phyloP scores from a whole-genome alignment of 2,797 vertebrate species.

The Syncerus caffer region DNA sequence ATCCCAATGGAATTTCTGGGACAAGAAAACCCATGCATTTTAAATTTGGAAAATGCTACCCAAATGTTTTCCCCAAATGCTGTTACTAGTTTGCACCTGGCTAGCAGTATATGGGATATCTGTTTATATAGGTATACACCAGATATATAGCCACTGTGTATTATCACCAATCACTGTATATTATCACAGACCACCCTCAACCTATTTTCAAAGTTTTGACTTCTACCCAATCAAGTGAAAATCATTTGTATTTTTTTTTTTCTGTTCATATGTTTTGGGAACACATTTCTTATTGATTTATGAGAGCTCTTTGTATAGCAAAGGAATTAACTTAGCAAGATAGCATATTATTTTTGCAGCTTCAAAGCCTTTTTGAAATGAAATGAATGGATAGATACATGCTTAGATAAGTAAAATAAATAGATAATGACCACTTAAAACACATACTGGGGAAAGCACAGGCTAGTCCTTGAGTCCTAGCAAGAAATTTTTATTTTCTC shows the following conservation, averaged over 20 bases:
- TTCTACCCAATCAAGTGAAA: neutral
- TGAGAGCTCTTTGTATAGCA: neutral
- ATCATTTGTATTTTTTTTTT: neutral
- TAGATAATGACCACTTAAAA: neutral
- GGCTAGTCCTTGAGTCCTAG: neutral
- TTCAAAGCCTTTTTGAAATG: constrained; percentile 1
- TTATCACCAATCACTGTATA: neutral
- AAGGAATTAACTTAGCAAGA: neutral
- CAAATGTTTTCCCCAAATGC: neutral
- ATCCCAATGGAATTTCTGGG: neutral
- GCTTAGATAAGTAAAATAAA: neutral
- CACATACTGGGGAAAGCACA: neutral
- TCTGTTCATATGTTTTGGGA: neutral
- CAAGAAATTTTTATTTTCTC: neutral
- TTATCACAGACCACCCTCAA: neutral
- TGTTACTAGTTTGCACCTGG: neutral
- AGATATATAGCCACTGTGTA: neutral
- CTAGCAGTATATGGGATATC: neutral
- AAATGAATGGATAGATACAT: neutral
- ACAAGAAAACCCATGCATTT: neutral
- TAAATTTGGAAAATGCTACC: neutral
- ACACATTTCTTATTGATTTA: neutral
- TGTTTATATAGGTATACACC: neutral
- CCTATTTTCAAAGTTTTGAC: neutral
- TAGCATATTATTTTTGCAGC: neutral